Base-by-base conservation (phyloP, 2,113 vertebrate species). In the Labeo catla region DNA sequence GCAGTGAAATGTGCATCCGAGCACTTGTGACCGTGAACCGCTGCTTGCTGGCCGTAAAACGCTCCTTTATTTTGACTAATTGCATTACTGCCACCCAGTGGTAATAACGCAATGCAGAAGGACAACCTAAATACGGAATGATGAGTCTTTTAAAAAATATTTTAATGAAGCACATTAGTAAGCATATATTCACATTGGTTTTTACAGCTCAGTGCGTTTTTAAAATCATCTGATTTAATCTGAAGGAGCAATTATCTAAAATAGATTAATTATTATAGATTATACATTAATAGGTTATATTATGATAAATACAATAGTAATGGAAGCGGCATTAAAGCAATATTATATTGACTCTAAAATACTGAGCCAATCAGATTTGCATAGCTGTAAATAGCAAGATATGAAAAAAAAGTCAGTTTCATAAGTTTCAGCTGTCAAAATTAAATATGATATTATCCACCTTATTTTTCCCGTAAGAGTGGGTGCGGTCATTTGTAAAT, bases 1-100 rank as follows among this genome's bases (percentile, higher is more conserved):
- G 86, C 87, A 79, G 85, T 81, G 85, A 83, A 86, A 91, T 76
- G 88, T 23, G 73, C 28, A 84, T 65, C 63, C 91, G 74, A 74
- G 28, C 63, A 83, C 47, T 72, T 59, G 70, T 61, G 76, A 49
- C 72, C 34, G 54, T 74, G 90, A 92, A 89, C 87, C 89, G 88
- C 89, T 88, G 81, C 47, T 73, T 83, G 68, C 68, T 76, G n/a
- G 52, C 43, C 68, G 45, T 59, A 19, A n/a, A 39, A 43, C 76
- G 39, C 59, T 39, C 7, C 16, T 39, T 16, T 0, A 8, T 4
- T 54, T 49, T 21, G 13, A 45, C 23, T 65, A 23, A 47, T 72
- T 6, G 47, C 47, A 63, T 79, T 94, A 89, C 90, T 92, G 92
- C 92, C 91, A 91, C 88, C 93, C 93, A 85, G 21, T 93, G 94